Evolutionary conservation across 1,140 invertebrate genomes (phyloP), one percentile per base, ranked within the genome.

Genomic region (Bactericera cockerelli): DNA sequence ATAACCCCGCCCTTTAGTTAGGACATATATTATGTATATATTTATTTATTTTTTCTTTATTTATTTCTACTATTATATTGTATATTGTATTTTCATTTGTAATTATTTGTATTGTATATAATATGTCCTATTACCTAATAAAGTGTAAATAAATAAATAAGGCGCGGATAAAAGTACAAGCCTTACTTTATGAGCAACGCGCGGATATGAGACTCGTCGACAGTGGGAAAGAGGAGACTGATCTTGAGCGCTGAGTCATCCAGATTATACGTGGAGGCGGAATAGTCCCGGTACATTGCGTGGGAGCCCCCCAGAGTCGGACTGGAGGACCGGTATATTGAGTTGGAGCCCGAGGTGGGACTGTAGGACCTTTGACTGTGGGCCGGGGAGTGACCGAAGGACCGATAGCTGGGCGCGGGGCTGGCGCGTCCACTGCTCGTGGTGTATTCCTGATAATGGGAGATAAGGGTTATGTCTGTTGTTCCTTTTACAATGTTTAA

Each of bases 201-300:
- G 65, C 84, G 81, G 65, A 94, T 90, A 67, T 92, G 89, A 25
- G 82, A 84, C 68, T 94, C 89, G 55, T 84, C 81, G 33, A 90
- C 89, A 8, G 89, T 92, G 13, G 89, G 89, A 70, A 93, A 93
- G 81, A 91, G 87, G n/a, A 86, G 81, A 69, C 85, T 82, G 63
- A 92, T 87, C 72, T 89, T 91, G 26, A 80, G 76, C 16, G 90
- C 83, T 59, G 86, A 75, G 2, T 81, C 76, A 65, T 87, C 84
- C 2, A 77, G 77, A 24, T 57, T 59, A 26, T 55, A 58, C 24
- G 36, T 21, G 19, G 39, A 24, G 19, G 26, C 21, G 14, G 55
- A 56, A 25, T 56, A 49, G 22, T 49, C 42, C 22, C 22, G 6
- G 19, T 49, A 49, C 22, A 16, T 16, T 4, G 42, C 3, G 58